phyloP scores from a whole-genome alignment of 2,888 invertebrate genomes.

The Tupiocoris notatus region DNA sequence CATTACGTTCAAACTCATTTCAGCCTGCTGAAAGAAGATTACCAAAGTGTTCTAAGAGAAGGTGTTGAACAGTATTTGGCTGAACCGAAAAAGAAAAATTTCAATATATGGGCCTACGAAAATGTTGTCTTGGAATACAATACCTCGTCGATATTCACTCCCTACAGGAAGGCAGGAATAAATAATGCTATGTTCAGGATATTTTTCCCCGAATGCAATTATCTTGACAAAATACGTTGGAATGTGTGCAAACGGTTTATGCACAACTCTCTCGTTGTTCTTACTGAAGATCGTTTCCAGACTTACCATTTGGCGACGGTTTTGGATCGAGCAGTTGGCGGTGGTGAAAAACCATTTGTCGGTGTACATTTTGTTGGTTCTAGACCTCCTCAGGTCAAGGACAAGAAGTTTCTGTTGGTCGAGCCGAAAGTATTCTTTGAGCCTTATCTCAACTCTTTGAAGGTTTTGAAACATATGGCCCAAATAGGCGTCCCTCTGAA shows the following conservation, averaged over 20 bases:
- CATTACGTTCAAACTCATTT: constrained; percentile 81
- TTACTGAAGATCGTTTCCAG: constrained; percentile 68
- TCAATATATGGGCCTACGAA: constrained; percentile 58
- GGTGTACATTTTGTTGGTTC: constrained; percentile 52
- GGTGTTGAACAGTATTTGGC: constrained; percentile 55
- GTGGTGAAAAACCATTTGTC: constrained; percentile 11
- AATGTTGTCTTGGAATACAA: constrained; percentile 53
- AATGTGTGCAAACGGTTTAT: constrained; percentile 62
- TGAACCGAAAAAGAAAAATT: constrained; percentile 51
- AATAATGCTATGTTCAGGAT: constrained; percentile 39
- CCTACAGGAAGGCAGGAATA: not conserved
- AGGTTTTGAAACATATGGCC: constrained; percentile 63
- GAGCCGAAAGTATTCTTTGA: constrained; percentile 80
- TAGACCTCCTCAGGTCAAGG: constrained; percentile 53
- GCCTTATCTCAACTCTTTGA: constrained; percentile 72
- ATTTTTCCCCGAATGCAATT: constrained; percentile 50
- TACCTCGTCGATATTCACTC: no score
- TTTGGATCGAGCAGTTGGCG: constrained; percentile 56
- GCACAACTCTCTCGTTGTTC: constrained; percentile 70
- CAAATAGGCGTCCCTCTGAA: constrained; percentile 65
- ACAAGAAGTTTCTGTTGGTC: constrained; percentile 63
- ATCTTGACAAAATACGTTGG: constrained; percentile 54
- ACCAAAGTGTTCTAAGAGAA: constrained; percentile 68
- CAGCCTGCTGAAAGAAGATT: constrained; percentile 75
- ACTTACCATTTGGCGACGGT: constrained; percentile 70